Percentiles rank a stretch among this genome's conserved stretches.
Evolutionary conservation across 64 coral and sea anemone genomes (phyloP).

Genomic region (Stichodactyla mertensii): DNA sequence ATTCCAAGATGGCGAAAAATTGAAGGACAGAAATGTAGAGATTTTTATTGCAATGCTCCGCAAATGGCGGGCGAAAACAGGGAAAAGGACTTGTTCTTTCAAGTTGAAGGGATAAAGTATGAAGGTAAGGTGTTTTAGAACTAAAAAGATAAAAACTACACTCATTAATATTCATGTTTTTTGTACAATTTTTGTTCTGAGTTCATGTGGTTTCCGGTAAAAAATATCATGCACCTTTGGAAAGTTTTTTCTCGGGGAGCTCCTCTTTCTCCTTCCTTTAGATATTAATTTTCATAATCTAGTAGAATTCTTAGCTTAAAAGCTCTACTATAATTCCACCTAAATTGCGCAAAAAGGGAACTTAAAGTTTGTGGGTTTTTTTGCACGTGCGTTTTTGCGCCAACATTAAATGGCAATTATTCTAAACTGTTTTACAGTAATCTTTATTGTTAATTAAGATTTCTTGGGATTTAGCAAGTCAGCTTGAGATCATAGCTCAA

Average conservation of each 20-base stretch:
- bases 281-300: background rate
- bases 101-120: slow-evolving; percentile 60
- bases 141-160: background rate
- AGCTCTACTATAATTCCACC: background rate
- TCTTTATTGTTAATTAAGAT: no score
- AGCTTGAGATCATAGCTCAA: slow-evolving; percentile 8
- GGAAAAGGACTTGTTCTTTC: slow-evolving; percentile 59
- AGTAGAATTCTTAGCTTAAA: background rate
- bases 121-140: slow-evolving; percentile 33
- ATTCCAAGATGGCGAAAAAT: slow-evolving; percentile 61
- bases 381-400: background rate
- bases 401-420: background rate
- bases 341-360: background rate
- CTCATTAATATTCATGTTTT: background rate
- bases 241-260: background rate
- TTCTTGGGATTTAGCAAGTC: background rate
- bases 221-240: background rate
- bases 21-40: slow-evolving; percentile 13
- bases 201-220: background rate
- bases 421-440: background rate
- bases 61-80: slow-evolving; percentile 49
- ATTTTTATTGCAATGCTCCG: slow-evolving; percentile 17
- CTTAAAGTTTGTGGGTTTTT: background rate
- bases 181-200: background rate
- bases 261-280: background rate